Evolutionary conservation across 2,888 invertebrate genomes (phyloP).

Genomic region (Baronia brevicornis): DNA sequence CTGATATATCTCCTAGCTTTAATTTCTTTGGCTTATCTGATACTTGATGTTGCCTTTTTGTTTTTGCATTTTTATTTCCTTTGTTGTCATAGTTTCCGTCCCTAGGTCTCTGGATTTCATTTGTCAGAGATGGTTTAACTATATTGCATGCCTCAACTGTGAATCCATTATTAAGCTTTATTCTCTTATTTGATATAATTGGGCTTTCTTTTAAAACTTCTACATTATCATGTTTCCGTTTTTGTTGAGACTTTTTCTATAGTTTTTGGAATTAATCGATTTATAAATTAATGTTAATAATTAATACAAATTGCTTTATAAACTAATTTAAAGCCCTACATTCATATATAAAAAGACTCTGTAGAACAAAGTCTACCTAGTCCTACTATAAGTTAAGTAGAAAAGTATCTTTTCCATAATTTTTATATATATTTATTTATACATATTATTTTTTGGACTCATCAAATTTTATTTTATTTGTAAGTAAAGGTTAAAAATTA

Average conservation of each 20-base stretch:
- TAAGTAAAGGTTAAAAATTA: too few species aligned
- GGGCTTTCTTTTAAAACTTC: constrained; percentile 26
- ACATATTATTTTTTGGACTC: too few species aligned
- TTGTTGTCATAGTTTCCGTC: constrained; percentile 14
- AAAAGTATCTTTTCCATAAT: too few species aligned
- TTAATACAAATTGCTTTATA: too few species aligned
- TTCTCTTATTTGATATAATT: constrained; percentile 38
- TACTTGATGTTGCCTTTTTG: constrained; percentile 9
- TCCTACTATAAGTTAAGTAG: too few species aligned
- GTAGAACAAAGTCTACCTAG: too few species aligned
- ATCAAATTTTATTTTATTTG: too few species aligned
- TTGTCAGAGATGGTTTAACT: constrained; percentile 39
- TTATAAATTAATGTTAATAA: background rate
- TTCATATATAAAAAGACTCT: too few species aligned
- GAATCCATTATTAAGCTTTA: constrained; percentile 52
- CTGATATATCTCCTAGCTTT: constrained; percentile 44
- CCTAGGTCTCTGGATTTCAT: constrained; percentile 23
- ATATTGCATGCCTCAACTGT: constrained; percentile 44
- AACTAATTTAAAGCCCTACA: too few species aligned
- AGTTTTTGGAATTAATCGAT: background rate
- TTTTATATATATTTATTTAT: too few species aligned
- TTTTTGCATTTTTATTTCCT: constrained; percentile 16
- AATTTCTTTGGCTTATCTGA: constrained; percentile 28
- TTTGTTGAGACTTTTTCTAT: constrained; percentile 24
- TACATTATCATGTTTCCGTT: constrained; percentile 27